Conservation (phyloP, 2,888 invertebrate species). For the Biston betularia region DNA sequence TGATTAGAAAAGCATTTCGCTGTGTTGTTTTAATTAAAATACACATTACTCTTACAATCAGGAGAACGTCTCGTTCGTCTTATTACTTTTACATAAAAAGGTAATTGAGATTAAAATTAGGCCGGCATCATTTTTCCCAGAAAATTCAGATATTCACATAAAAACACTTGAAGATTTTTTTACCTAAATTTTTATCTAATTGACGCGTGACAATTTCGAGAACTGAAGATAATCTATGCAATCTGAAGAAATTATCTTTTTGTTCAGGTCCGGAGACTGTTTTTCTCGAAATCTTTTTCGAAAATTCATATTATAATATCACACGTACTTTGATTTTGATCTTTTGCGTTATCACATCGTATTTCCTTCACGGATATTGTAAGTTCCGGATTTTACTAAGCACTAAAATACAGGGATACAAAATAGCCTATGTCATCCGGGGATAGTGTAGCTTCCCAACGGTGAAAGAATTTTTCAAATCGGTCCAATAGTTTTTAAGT, state of each 20-base stretch:
- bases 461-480: too few species aligned
- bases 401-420: too few species aligned
- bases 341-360: not conserved
- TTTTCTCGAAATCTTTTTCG: not conserved
- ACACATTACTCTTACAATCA: not conserved
- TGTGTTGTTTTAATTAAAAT: too few species aligned
- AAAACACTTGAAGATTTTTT: not conserved
- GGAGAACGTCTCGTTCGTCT: not conserved
- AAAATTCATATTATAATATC: not conserved
- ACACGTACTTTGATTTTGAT: not conserved
- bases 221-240: not conserved
- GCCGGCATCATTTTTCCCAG: not conserved
- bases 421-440: too few species aligned
- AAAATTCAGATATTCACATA: not conserved
- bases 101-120: not conserved
- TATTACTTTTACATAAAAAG: not conserved
- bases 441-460: too few species aligned
- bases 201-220: not conserved
- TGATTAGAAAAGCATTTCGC: too few species aligned
- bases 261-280: conserved; percentile 1
- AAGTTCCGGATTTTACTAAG: too few species aligned
- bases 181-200: not conserved
- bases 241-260: conserved; percentile 1
- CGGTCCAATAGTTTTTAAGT: too few species aligned
- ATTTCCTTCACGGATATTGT: not conserved